phyloP scores from a whole-genome alignment of 2,113 vertebrate species.

The Rhynchomys soricoides region DNA sequence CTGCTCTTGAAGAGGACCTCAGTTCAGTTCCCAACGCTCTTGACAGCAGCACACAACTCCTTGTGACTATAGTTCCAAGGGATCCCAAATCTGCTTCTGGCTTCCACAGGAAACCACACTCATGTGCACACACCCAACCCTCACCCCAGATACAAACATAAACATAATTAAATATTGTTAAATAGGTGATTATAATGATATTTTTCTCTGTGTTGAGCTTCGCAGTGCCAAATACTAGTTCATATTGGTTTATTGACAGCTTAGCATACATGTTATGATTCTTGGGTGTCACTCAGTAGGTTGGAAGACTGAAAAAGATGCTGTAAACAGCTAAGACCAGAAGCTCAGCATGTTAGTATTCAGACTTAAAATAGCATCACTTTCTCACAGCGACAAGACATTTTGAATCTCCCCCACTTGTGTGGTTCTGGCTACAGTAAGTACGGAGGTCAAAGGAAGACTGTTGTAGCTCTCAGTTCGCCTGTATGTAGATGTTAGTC shows the following conservation, averaged over 20 bases:
- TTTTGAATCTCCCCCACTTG: background rate
- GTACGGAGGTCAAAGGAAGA: background rate
- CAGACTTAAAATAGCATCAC: constrained; percentile 26
- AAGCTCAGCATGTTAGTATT: background rate
- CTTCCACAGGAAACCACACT: background rate
- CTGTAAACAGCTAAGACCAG: background rate
- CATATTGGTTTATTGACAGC: background rate
- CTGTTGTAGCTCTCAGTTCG: background rate
- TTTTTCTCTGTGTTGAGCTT: background rate
- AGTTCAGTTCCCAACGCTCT: background rate
- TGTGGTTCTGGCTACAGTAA: background rate
- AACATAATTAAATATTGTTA: background rate
- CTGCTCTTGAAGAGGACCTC: background rate
- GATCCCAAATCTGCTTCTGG: background rate
- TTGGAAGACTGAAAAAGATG: constrained; percentile 4
- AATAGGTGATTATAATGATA: background rate
- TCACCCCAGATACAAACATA: background rate
- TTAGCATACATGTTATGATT: background rate
- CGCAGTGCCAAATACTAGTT: background rate
- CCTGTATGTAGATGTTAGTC: background rate
- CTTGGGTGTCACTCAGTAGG: background rate
- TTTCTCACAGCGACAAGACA: background rate
- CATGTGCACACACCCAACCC: background rate
- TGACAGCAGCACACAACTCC: background rate
- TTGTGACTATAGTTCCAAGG: background rate